Conservation (phyloP, 1,140 invertebrate genomes). For the Orchestia grillus region DNA sequence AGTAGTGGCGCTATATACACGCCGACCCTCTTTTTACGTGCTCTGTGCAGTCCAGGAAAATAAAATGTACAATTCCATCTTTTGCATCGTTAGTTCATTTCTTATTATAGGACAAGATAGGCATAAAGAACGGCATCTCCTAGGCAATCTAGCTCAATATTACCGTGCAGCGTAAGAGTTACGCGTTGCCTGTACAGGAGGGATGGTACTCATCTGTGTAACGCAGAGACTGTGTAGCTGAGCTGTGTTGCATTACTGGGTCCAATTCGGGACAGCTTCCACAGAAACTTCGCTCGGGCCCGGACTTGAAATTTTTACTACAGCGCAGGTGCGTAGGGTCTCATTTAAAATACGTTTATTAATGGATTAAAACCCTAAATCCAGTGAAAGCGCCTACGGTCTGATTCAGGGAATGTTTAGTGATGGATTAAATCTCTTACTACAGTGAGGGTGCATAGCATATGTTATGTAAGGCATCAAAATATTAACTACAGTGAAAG, state of each 20-base stretch:
- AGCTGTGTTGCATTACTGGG: neutral
- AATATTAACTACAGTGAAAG: too few species aligned
- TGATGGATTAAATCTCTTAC: too few species aligned
- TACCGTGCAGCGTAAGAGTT: neutral
- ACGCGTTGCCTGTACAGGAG: neutral
- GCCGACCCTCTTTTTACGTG: slow-evolving; percentile 16
- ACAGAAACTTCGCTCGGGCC: neutral
- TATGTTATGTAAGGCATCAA: too few species aligned
- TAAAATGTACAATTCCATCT: slow-evolving; percentile 49
- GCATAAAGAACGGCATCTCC: slow-evolving; percentile 33
- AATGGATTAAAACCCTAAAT: too few species aligned
- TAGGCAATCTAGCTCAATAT: neutral
- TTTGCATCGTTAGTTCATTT: slow-evolving; percentile 45
- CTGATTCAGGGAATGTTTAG: too few species aligned
- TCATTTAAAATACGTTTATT: too few species aligned
- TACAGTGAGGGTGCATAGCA: too few species aligned
- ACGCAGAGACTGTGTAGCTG: neutral
- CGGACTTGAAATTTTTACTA: neutral
- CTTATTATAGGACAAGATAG: slow-evolving; percentile 14
- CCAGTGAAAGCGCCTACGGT: too few species aligned
- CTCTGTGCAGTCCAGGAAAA: neutral
- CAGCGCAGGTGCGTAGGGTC: too few species aligned
- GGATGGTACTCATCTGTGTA: neutral
- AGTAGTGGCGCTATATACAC: neutral
- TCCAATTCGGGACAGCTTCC: neutral